Base-by-base conservation (phyloP, 1,140 invertebrate species). In the Archivesica marissinica region DNA sequence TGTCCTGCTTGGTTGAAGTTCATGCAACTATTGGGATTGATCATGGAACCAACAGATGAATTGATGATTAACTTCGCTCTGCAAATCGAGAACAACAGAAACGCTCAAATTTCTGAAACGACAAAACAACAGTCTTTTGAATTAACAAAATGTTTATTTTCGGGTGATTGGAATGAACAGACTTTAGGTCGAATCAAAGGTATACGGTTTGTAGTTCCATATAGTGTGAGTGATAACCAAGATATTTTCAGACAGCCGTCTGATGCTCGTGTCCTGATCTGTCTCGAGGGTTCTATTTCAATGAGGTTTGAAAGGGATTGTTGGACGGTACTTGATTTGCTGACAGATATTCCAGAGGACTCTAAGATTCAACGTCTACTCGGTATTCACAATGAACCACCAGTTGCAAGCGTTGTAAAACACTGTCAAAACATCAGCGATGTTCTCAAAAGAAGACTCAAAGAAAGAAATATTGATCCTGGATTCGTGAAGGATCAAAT, bases 351-450 rank as follows among this genome's bases (percentile, higher is more conserved):
- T 54, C 64, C 64, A 72, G 15, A 15, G 20, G 13, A n/a, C 35
- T 4, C 50, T 28, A 38, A 54, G 17, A 39, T 56, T 9, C 25
- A 9, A 17, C 13, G 66, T 23, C 3, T 15, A 9, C 30, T 79
- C 25, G 59, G 59, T 13, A 79, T 64, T 59, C 13, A 28, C 25
- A 1, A 44, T 44, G 23, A 38, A 4, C 76, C 59, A 15, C 30
- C 35, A 15, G 28, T 79, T 35, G 76, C 64, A 9, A 44, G 6
- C 17, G 47, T 79, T 30, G 39, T 79, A 30, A 39, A 61, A 17
- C 79, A 81, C 33, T 81, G 79, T 72, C 79, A 81, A 25, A 81
- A 81, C 59, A 38, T 81, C 44, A 20, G 23, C 59, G 66, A 59
- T 20, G 25, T 64, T 13, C 35, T 79, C 15, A 66, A 25, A 28